These are phyloP conservation scores for Helobdella robusta DNA, from an alignment of 2,888 invertebrate species.

Conservation along the genomic window DNA sequence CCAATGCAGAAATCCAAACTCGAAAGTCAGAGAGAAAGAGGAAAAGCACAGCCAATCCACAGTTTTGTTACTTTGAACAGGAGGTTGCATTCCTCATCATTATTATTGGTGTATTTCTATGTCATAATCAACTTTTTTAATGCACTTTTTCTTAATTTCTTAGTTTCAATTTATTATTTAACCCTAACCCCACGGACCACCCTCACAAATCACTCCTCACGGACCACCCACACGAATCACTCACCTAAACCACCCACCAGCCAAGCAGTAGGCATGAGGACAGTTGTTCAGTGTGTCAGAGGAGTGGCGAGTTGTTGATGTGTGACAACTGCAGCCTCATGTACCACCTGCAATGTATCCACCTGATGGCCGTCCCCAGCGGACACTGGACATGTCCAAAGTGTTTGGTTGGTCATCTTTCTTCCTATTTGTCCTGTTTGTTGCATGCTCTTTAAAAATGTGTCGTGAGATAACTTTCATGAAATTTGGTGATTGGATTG, in stretches of 20 bases:
- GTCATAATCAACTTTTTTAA: too few relatives aligned
- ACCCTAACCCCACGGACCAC: too few relatives aligned
- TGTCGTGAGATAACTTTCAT: too few relatives aligned
- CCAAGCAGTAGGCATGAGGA: conserved; percentile 38
- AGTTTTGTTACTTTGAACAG: conserved; percentile 45
- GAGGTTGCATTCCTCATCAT: conserved; percentile 31
- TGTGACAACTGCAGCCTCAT: conserved; percentile 40
- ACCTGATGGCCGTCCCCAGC: conserved; percentile 37
- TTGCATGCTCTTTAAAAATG: background rate
- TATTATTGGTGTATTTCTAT: too few relatives aligned
- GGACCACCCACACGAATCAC: too few relatives aligned
- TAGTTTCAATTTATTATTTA: too few relatives aligned
- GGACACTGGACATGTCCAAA: conserved; percentile 43
- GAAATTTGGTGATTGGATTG: too few relatives aligned
- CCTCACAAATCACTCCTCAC: too few relatives aligned
- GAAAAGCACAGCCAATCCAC: conserved; percentile 49
- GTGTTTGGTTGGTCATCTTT: conserved; percentile 40
- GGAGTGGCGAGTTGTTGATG: conserved; percentile 39
- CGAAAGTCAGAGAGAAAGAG: conserved; percentile 47
- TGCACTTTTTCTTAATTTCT: too few relatives aligned
- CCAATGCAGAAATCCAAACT: conserved; percentile 46
- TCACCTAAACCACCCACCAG: too few relatives aligned
- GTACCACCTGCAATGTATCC: conserved; percentile 40
- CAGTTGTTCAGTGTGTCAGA: conserved; percentile 39
- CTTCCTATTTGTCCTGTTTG: background rate